Conservation (phyloP, 2,113 vertebrate genomes). For the human (Homo sapiens) region GRCh38 chr4:16125501-16126000, state of each 20-base stretch:
- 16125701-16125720: accelerated
- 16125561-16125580: accelerated
- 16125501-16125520: background rate
- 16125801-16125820: background rate
- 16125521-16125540: background rate
- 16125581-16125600: background rate
- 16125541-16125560: background rate
- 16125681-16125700: accelerated
- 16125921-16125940: background rate
- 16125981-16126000: accelerated
- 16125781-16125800: background rate
- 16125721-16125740: background rate
- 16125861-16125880: background rate
- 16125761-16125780: background rate
- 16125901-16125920: background rate
- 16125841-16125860: background rate
- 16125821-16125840: background rate
- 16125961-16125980: background rate
- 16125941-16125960: background rate
- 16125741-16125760: accelerated
- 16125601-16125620: background rate
- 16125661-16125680: background rate
- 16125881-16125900: background rate
- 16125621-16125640: background rate
- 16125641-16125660: background rate